These are phyloP conservation scores for Phenganax stokvisi DNA, from an alignment of 92 coral and sea anemone species.

Conservation along the genomic window DNA sequence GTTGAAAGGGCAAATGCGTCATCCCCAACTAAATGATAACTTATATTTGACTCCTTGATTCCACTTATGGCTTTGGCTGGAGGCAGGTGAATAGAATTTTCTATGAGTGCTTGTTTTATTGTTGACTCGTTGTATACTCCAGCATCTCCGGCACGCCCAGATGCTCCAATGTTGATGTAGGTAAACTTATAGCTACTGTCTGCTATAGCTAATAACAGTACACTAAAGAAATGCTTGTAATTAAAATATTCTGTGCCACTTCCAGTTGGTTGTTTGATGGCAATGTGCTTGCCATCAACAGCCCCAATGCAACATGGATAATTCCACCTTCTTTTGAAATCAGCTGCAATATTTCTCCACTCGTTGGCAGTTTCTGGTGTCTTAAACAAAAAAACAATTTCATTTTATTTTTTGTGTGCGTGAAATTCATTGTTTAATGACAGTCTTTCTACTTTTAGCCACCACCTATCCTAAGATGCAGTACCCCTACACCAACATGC, in stretches of 20 bases:
- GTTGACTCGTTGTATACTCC: neutral
- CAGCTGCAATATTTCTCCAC: no score
- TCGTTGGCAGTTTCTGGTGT: no score
- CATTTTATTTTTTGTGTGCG: neutral
- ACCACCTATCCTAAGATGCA: no score
- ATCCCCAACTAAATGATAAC: constrained; percentile 26
- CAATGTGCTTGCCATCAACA: neutral
- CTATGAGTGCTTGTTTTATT: neutral
- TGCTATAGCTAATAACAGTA: neutral
- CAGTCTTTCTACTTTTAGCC: no score
- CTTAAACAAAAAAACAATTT: no score
- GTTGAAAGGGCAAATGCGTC: constrained; percentile 10
- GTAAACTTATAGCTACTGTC: neutral
- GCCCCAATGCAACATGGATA: no score
- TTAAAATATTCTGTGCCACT: constrained; percentile 1
- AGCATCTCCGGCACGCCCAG: constrained; percentile 9
- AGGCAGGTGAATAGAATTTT: neutral
- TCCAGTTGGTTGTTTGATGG: neutral
- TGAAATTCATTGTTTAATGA: neutral
- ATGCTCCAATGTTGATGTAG: neutral
- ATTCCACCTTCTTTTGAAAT: no score
- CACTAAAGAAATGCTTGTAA: neutral
- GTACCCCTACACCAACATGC: no score
- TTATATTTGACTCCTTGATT: neutral
- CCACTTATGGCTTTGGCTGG: neutral